A percentile compares a stretch with the other conserved stretches of the same genome.
phyloP scores from a whole-genome alignment of 53 echinoderm and acorn worm species.

The Echinometra lucunter region DNA sequence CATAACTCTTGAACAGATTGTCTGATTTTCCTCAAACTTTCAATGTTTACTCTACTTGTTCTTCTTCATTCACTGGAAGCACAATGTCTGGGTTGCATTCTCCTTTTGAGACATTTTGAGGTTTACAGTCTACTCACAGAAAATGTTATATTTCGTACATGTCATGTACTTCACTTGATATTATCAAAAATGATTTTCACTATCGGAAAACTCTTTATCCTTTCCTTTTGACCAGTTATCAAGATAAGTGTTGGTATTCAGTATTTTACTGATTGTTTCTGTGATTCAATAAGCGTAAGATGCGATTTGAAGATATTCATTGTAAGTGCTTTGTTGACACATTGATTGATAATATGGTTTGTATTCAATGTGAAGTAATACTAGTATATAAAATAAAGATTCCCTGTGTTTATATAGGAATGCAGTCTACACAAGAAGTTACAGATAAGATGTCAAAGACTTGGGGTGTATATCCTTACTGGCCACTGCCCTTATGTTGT shows the following conservation, averaged over 20 bases:
- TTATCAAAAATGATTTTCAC: no score
- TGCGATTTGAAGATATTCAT: background rate
- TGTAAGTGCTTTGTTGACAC: background rate
- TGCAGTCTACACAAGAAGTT: background rate
- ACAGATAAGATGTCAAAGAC: background rate
- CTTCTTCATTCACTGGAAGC: no score
- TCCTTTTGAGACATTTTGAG: no score
- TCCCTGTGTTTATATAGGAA: background rate
- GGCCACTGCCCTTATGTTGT: background rate
- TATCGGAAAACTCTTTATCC: background rate
- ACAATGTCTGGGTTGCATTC: no score
- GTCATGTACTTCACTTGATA: no score
- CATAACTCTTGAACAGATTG: no score
- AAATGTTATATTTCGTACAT: no score
- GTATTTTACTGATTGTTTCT: background rate
- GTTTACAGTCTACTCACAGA: no score
- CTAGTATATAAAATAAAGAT: background rate
- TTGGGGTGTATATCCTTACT: background rate
- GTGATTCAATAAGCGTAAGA: background rate
- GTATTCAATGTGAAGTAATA: background rate
- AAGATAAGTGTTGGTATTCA: background rate
- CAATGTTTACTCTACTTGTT: no score
- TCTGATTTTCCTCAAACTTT: no score
- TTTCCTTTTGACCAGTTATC: background rate
- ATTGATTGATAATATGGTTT: background rate